Percentiles rank a stretch among this genome's conserved stretches.
Conservation (phyloP, 1,140 invertebrate genomes). For the Elymnias hypermnestra region DNA sequence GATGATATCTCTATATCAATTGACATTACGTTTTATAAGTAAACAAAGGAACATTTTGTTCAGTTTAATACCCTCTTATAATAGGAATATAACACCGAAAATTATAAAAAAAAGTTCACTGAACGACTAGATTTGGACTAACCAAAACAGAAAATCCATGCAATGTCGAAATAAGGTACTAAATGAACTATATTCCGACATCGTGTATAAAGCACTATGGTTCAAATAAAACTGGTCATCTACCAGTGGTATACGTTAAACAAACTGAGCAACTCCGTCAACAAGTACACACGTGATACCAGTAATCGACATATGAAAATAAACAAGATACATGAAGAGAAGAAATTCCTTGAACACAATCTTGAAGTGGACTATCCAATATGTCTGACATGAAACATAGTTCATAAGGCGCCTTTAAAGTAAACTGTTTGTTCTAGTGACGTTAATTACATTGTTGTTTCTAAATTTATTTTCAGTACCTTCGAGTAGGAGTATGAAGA, state of each 20-base stretch:
- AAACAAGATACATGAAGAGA: slow-evolving; percentile 48
- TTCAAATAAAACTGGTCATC: slow-evolving; percentile 31
- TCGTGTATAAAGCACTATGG: slow-evolving; percentile 8
- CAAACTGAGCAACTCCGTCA: slow-evolving; percentile 55
- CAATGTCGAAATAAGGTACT: slow-evolving; percentile 2
- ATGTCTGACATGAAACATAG: slow-evolving; percentile 21
- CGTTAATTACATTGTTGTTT: slow-evolving; percentile 15
- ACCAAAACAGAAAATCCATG: slow-evolving; percentile 8
- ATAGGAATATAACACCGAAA: no score
- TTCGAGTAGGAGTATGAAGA: not conserved
- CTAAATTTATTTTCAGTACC: slow-evolving; percentile 9
- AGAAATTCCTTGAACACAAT: slow-evolving; percentile 48
- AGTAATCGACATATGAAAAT: slow-evolving; percentile 63
- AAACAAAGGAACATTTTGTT: no score
- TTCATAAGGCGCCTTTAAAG: slow-evolving; percentile 19
- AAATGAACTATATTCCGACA: not conserved
- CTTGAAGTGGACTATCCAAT: slow-evolving; percentile 32
- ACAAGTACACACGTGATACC: slow-evolving; percentile 46
- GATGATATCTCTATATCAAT: no score
- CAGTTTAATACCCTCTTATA: no score
- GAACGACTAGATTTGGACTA: slow-evolving; percentile 23
- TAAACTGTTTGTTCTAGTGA: slow-evolving; percentile 18
- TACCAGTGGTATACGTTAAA: slow-evolving; percentile 43
- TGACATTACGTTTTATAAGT: no score
- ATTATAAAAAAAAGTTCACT: slow-evolving; percentile 49